Base-by-base conservation (phyloP, 1,140 invertebrate genomes). In the Oreohelix idahoensis region DNA sequence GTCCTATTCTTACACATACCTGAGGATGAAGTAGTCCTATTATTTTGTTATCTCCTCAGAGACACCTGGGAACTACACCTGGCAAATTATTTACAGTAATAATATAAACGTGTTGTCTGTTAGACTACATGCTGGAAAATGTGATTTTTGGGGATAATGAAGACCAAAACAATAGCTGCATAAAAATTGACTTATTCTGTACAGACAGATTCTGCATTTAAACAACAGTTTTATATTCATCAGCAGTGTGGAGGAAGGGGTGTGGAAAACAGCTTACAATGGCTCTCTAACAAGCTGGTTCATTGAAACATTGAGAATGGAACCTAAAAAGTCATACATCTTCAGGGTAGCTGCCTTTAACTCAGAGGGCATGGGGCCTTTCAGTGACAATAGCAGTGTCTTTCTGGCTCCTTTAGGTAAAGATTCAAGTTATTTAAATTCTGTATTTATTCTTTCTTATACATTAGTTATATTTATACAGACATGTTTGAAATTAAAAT, bases 211-310 rank as follows among this genome's bases (percentile, higher is more conserved):
- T n/a, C n/a, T n/a, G n/a, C 15, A 45, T 45, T 45, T 45, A 5
- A 45, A 45, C 15, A 8, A 45, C 42, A 5, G 5, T 45, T 45
- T 71, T 36, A 42, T 73, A 15, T 39, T 73, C 38, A 26, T 13
- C 38, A 42, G 38, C 4, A 42, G 23, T 42, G 38, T 45, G 81
- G 49, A 84, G 81, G 17, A 84, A 80, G 0, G 81, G 79, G 32
- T 86, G 8, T 97, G 97, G 95, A 93, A 93, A 58, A 88, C 95
- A 11, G 95, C 95, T 42, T 97, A 97, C 89, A 98, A 97, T 91
- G 97, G 96, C 75, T 95, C 95, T 94, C 95, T 96, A 29, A 95
- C 94, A 84, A 95, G 95, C 86, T 98, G 96, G 96, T 94, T 96
- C 63, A 95, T 97, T 23, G 93, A 94, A 0, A 94, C 94, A 0